A percentile compares a stretch with the other conserved stretches of the same genome.
Conservation (phyloP, 2,888 invertebrate genomes). For the Morpho deidamia region DNA sequence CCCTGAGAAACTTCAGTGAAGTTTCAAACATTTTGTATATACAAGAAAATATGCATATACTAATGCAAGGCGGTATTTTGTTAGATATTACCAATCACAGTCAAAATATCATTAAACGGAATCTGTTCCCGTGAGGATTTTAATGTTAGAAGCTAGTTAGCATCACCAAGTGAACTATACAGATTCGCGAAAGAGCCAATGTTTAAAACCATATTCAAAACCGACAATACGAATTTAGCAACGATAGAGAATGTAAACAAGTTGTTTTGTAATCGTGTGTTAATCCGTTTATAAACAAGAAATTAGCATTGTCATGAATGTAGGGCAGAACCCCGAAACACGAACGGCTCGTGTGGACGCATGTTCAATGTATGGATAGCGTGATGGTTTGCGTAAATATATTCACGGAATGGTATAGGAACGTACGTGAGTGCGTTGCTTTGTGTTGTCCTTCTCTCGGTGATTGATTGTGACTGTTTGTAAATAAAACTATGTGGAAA, state of each 20-base stretch:
- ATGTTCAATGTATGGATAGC: slow-evolving; percentile 16
- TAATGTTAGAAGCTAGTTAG: too few species aligned
- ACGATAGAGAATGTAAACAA: background rate
- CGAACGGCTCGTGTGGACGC: slow-evolving; percentile 34
- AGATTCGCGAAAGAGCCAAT: too few species aligned
- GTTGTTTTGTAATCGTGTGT: slow-evolving; percentile 2
- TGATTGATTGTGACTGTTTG: slow-evolving; percentile 50
- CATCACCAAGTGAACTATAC: too few species aligned
- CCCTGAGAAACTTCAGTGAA: too few species aligned
- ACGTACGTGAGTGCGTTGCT: slow-evolving; percentile 54
- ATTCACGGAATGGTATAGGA: slow-evolving; percentile 28
- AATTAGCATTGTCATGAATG: slow-evolving; percentile 36
- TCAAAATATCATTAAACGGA: too few species aligned
- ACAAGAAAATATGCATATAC: too few species aligned
- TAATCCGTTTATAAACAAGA: slow-evolving; percentile 26
- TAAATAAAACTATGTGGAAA: slow-evolving; percentile 56
- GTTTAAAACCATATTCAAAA: too few species aligned
- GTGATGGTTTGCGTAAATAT: slow-evolving; percentile 28
- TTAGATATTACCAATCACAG: too few species aligned
- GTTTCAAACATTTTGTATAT: too few species aligned
- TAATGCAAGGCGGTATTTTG: too few species aligned
- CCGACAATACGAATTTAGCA: too few species aligned
- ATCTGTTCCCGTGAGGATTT: too few species aligned
- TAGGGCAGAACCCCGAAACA: slow-evolving; percentile 35
- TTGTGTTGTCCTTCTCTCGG: slow-evolving; percentile 43